Evolutionary conservation across 2,113 vertebrate genomes (phyloP), one percentile per base, ranked within the genome.

Genomic region (Lates calcarifer): DNA sequence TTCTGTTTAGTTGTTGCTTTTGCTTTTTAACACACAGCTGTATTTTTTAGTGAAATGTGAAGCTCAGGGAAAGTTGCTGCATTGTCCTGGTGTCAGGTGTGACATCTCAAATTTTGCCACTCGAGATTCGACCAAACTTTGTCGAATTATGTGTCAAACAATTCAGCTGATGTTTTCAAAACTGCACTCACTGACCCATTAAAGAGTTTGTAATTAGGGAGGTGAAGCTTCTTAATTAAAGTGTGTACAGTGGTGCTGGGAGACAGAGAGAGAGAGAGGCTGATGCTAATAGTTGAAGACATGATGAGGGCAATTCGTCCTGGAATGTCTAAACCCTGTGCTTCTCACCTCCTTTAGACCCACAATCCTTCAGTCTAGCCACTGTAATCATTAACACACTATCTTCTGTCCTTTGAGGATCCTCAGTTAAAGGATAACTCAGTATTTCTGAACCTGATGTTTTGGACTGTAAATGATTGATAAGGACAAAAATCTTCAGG

Each of bases 261-360:
- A 55, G 13, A 26, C 47, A 55, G 24, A 37, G 13, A 26, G 61
- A 55, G 24, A 37, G 41, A 29, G 41, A 20, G 28, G 26, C 6
- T 64, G 64, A 76, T 56, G 65, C 9, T 82, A 57, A 70, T 57
- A 56, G 29, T 18, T 6, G 17, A 49, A 56, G 64, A 55, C 66
- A 26, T 26, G 60, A 83, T 49, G 67, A 53, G 67, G 43, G 14
- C 45, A 22, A 41, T 66, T 83, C 8, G 0, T 60, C 26, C 17
- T 64, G 67, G 66, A 77, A 72, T 77, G 72, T 62, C 28, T 29
- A 62, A 66, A 80, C 57, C 47, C 67, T 33, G 26, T 58, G 31
- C 60, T 63, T 57, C 15, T 63, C 20, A 31, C 70, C n/a, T n/a
- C n/a, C n/a, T n/a, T n/a, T n/a, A n/a, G n/a, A n/a, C n/a, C 62